phyloP scores from a whole-genome alignment of 2,888 invertebrate genomes.

The Bhutanitis thaidina region DNA sequence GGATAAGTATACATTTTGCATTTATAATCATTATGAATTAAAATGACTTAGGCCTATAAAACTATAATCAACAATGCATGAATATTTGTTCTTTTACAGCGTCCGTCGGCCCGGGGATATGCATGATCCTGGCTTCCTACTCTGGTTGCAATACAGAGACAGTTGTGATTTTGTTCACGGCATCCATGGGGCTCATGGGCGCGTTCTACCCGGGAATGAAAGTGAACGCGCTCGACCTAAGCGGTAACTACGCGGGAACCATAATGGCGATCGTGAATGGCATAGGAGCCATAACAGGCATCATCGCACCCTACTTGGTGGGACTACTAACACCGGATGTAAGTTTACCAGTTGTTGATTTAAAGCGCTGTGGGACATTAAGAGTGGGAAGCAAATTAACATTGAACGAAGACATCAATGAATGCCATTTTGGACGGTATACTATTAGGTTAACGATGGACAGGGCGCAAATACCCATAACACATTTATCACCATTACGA shows the following conservation, averaged over 20 bases:
- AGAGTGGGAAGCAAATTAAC: too few relatives aligned
- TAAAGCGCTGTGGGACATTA: too few relatives aligned
- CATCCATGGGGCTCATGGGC: constrained; percentile 85
- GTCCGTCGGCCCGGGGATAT: constrained; percentile 82
- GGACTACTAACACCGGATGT: constrained; percentile 83
- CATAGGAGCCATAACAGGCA: constrained; percentile 85
- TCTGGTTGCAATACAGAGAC: constrained; percentile 81
- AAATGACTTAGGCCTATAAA: too few relatives aligned
- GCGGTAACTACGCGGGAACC: constrained; percentile 83
- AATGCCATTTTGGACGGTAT: too few relatives aligned
- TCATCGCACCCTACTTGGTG: constrained; percentile 84
- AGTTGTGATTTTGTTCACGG: constrained; percentile 82
- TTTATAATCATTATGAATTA: too few relatives aligned
- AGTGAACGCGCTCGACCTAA: constrained; percentile 83
- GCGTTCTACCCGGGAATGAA: constrained; percentile 86
- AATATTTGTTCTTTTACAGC: constrained; percentile 53
- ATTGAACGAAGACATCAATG: too few relatives aligned
- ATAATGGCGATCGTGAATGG: constrained; percentile 86
- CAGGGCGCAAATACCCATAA: too few relatives aligned
- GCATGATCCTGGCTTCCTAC: constrained; percentile 83
- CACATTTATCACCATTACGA: too few relatives aligned
- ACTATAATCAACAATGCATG: too few relatives aligned
- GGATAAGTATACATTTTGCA: too few relatives aligned
- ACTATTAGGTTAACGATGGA: too few relatives aligned
- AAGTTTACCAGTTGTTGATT: constrained; percentile 48